These are phyloP conservation scores for Meloidogyne exigua DNA, from an alignment of 1,140 invertebrate species.

Conservation along the genomic window DNA sequence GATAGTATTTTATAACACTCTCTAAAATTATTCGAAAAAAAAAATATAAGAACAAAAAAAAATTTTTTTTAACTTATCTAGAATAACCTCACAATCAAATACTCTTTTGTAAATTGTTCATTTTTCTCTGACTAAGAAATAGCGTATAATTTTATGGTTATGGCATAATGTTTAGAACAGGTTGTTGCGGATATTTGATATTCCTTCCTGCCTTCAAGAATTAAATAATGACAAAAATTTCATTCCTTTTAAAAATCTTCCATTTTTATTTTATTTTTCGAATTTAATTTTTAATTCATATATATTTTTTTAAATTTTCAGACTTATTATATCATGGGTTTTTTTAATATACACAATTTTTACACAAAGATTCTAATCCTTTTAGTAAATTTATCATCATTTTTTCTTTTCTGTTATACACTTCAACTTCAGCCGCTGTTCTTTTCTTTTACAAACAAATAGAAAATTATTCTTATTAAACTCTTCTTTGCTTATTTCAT, in stretches of 20 bases:
- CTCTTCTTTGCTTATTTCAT: not conserved
- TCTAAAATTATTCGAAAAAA: not conserved
- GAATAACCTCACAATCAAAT: too few species aligned
- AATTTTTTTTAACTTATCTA: too few species aligned
- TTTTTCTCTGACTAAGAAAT: too few species aligned
- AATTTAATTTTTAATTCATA: not conserved
- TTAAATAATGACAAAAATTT: too few species aligned
- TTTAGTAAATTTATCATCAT: not conserved
- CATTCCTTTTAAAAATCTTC: too few species aligned
- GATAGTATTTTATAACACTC: not conserved
- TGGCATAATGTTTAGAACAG: too few species aligned
- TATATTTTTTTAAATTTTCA: not conserved
- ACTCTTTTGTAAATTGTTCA: too few species aligned
- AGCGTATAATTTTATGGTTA: too few species aligned
- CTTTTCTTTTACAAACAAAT: not conserved
- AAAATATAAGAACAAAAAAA: too few species aligned
- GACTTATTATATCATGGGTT: not conserved
- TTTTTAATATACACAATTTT: not conserved
- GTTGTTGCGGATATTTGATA: too few species aligned
- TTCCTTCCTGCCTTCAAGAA: too few species aligned
- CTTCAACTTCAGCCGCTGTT: not conserved
- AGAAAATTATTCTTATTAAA: not conserved
- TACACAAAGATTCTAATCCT: not conserved
- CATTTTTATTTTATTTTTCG: not conserved
- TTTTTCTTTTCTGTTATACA: not conserved